Conservation (phyloP, 2,797 vertebrate genomes). For the Chrysocyon brachyurus region DNA sequence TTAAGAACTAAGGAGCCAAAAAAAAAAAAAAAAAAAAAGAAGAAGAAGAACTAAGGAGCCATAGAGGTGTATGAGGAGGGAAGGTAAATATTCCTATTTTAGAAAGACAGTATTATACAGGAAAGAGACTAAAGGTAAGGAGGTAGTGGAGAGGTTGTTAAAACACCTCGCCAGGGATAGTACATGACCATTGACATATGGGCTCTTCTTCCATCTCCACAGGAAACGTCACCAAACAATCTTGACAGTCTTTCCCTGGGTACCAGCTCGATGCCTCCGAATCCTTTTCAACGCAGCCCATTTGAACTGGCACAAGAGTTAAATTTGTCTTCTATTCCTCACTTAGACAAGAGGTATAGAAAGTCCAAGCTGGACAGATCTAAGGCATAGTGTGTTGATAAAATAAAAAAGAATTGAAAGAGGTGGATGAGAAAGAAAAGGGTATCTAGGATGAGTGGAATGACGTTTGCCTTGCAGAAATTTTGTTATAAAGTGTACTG, state of each 20-base stretch:
- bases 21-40: no score
- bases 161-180: neutral
- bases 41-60: neutral
- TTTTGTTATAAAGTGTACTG: neutral
- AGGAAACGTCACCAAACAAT: neutral
- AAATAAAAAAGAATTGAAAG: slow-evolving; percentile 11
- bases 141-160: neutral
- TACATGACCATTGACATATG: neutral
- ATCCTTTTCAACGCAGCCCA: neutral
- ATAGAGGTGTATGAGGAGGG: neutral
- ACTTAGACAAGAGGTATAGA: neutral
- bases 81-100: neutral
- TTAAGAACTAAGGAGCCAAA: neutral
- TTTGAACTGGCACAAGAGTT: neutral
- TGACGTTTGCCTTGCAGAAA: slow-evolving; percentile 31
- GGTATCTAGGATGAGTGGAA: neutral
- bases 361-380: neutral
- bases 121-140: neutral
- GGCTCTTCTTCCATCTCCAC: neutral
- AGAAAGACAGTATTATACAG: neutral
- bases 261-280: neutral
- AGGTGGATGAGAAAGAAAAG: neutral
- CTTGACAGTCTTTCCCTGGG: neutral
- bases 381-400: neutral
- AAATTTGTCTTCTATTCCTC: neutral